Base-by-base conservation (phyloP, 2,113 vertebrate genomes). In the Scalopus aquaticus region DNA sequence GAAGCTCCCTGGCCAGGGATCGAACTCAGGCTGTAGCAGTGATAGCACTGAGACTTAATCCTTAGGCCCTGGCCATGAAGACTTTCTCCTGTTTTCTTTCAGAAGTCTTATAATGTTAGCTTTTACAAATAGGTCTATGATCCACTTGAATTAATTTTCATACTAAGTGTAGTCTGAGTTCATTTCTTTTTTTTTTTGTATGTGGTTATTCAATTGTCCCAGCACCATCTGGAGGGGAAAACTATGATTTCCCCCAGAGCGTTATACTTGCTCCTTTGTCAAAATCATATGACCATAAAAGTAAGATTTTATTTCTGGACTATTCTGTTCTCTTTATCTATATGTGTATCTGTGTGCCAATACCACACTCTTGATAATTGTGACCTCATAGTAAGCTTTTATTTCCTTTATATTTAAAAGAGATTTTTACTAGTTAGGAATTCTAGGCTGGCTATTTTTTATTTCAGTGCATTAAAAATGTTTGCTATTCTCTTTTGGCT, bases 101-200 rank as follows among this genome's bases (percentile, higher is more conserved):
- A 73, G 30, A 91, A 65, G 35, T 37, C 24, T 86, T 86, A 80
- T 5, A 73, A 44, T 56, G 26, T 80, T 94, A 73, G 26, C 65
- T 74, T 65, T 62, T 79, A 65, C 2, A 24, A 65, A 26, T 86
- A 49, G 7, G 20, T 74, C 26, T 80, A 58, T n/a, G n/a, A 80
- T 91, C 65, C 44, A 77, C 70, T 89, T 83, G 62, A 83, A 76
- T 83, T 83, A 83, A 77, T 89, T 67, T 94, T 77, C 58, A 28
- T 37, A 20, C 56, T 13, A n/a, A 26, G 4, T 89, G 44, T 89
- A 58, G 4, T 60, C 58, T 74, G 37, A 73, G 56, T 72, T 80
- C 37, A 7, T 39, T 72, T 72, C 72, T 80, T 88, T 64, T 7
- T 8, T 12, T 49, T 8, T 49, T 49, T 49, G 46, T 12, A 49